These are phyloP conservation scores for Harlomillsia oculata DNA, from an alignment of 1,140 invertebrate species.

Conservation along the genomic window DNA sequence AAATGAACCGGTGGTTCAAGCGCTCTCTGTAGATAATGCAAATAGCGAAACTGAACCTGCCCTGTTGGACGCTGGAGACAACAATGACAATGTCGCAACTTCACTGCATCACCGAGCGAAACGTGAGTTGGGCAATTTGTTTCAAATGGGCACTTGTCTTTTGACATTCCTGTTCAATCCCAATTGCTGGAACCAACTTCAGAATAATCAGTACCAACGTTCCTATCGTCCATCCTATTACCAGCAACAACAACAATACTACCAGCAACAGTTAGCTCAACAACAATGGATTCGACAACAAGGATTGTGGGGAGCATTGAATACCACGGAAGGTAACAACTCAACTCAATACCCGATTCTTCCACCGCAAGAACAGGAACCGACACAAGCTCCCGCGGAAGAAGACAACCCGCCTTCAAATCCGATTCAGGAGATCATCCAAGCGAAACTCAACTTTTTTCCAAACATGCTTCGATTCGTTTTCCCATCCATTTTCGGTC, in stretches of 20 bases:
- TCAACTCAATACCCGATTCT: conserved; percentile 3
- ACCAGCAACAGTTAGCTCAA: not conserved
- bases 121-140: conserved; percentile 11
- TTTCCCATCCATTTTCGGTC: not conserved
- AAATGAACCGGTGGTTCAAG: no score
- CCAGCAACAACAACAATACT: conserved; percentile 7
- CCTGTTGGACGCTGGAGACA: no score
- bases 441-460: conserved; percentile 20
- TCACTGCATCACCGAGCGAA: no score
- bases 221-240: not conserved
- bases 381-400: not conserved
- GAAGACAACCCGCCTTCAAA: conserved; percentile 5
- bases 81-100: no score
- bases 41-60: no score
- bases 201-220: not conserved
- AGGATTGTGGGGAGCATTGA: not conserved
- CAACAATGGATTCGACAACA: not conserved
- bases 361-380: conserved; percentile 5
- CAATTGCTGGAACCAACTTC: conserved; percentile 12
- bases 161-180: conserved; percentile 27
- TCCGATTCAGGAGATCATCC: conserved; percentile 3
- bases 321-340: conserved; percentile 10
- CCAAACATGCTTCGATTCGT: conserved; percentile 17
- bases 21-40: no score
- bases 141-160: conserved; percentile 13